phyloP scores from a whole-genome alignment of 2,797 vertebrate species.

The Nyctibius grandis region DNA sequence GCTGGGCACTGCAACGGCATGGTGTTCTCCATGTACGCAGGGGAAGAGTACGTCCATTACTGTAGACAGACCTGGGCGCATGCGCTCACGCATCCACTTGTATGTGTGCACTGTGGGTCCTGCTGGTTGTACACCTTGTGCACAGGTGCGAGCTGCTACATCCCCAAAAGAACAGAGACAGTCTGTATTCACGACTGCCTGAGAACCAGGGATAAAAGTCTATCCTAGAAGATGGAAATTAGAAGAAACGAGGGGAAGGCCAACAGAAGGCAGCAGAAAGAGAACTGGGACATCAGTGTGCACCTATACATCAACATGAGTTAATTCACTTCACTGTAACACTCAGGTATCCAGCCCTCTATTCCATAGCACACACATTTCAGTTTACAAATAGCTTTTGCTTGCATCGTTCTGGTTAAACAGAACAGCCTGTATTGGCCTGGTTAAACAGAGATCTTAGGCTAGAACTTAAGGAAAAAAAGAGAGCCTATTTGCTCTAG shows the following conservation, averaged over 20 bases:
- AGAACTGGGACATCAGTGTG: background rate
- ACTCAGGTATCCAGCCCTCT: background rate
- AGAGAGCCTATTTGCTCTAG: no score
- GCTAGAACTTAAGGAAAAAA: no score
- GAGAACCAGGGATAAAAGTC: background rate
- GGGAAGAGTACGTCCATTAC: background rate
- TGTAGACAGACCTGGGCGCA: background rate
- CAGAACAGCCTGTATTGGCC: no score
- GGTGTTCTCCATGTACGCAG: rapidly evolving
- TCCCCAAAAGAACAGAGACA: background rate
- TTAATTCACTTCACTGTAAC: background rate
- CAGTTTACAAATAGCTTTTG: background rate
- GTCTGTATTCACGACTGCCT: background rate
- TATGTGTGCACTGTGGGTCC: background rate
- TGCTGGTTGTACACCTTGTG: background rate
- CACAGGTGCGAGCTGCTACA: rapidly evolving
- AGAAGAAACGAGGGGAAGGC: background rate
- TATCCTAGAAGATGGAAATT: background rate
- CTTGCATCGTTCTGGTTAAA: no score
- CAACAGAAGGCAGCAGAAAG: background rate
- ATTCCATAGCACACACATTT: background rate
- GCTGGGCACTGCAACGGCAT: background rate
- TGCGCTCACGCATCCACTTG: rapidly evolving
- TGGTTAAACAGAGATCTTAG: no score
- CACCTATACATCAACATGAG: background rate